Base-by-base conservation (phyloP, 1,140 invertebrate species). In the Heterodera schachtii region DNA sequence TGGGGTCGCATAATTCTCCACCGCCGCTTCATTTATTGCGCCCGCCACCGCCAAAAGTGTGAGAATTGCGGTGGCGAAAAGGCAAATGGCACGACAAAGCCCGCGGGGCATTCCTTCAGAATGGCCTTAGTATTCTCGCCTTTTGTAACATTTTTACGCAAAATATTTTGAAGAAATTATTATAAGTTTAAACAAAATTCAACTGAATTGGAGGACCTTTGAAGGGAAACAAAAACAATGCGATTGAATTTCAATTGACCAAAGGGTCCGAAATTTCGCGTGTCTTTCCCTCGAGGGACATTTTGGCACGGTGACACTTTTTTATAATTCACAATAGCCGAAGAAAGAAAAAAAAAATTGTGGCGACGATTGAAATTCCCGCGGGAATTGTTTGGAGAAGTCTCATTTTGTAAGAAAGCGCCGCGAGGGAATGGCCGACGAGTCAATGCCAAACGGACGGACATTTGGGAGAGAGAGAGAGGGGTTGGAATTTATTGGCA, bases 401-500 rank as follows among this genome's bases (percentile, higher is more conserved):
- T 52, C 49, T 11, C 0, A 8, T 2, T 11, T 11, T 52, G 6
- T 71, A 43, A 11, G 69, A 71, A 41, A 71, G 31, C 21, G 31
- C 44, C 44, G 69, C 31, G 21, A 19, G 69, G 31, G 69, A 71
- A 49, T 49, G 47, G 31, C 31, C 31, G 69, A 3, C 31, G 9
- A 71, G 69, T 46, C 69, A 71, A 46, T 41, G 69, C 69, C 31
- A 11, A 70, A 16, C 31, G 31, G 41, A 19, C 41, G 19, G 8
- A 21, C 67, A 43, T 31, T 16, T 11, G 67, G 67, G 67, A 6
- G n/a, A 70, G 67, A 19, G 67, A 7, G 67, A n/a, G 6, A 6
- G 67, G n/a, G 41, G n/a, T 31, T 8, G 67, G 19, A 19, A 43
- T 70, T 70, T 70, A 70, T 70, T n/a, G 67, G 67, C 67, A 70